Percentiles rank a stretch among this genome's conserved stretches.
These are phyloP conservation scores for Rattus rattus DNA, from an alignment of 2,113 vertebrate species.

Conservation along the genomic window DNA sequence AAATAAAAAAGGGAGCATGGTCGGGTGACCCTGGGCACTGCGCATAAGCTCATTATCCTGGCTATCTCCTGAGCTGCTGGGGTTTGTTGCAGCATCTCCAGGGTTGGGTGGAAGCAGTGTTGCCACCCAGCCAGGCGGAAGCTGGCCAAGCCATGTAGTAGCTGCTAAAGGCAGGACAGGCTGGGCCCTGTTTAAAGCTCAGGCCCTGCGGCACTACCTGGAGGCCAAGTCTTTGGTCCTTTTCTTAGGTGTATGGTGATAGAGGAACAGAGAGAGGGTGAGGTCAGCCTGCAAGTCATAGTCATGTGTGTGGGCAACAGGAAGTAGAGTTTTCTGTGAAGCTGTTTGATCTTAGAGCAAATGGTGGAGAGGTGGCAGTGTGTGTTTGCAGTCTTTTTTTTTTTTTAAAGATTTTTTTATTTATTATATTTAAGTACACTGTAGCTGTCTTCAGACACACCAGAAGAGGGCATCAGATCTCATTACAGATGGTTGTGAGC, in stretches of 20 bases:
- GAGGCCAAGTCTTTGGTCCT: neutral
- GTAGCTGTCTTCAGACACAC: too few species aligned
- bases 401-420: too few species aligned
- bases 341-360: neutral
- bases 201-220: neutral
- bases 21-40: neutral
- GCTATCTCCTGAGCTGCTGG: neutral
- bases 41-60: neutral
- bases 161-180: neutral
- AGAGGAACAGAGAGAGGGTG: neutral
- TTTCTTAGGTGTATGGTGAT: neutral
- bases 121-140: neutral
- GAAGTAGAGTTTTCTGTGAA: neutral
- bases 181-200: neutral
- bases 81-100: neutral
- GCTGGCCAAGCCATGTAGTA: neutral
- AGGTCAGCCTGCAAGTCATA: constrained; percentile 32
- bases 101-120: too few species aligned
- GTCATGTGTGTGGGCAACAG: neutral
- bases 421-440: too few species aligned
- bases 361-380: neutral
- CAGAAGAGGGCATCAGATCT: too few species aligned
- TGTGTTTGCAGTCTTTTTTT: neutral
- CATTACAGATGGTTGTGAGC: too few species aligned
- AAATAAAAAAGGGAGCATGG: neutral